Base-by-base conservation (phyloP, 2,797 vertebrate genomes). In the Pseudochaenichthys georgianus region DNA sequence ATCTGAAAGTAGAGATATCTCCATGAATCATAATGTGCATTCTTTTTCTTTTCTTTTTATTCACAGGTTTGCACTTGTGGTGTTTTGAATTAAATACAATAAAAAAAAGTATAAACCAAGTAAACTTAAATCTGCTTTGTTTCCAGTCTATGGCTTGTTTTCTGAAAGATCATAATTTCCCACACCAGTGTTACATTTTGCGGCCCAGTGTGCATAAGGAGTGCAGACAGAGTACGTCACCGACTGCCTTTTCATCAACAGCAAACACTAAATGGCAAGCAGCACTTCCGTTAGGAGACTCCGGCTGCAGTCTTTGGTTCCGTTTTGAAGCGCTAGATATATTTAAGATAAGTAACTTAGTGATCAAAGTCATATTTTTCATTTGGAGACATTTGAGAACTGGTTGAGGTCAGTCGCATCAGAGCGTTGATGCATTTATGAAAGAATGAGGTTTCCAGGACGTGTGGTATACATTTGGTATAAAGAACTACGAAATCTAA, bases 61-160 rank as follows among this genome's bases (percentile, higher is more conserved):
- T 86, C 85, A 93, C 83, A 93, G 76, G 78, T 93, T 95, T 95
- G 94, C 94, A 95, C 94, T 95, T 95, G 94, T 95, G 94, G 93
- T 92, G 89, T 91, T 89, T 83, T 80, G 59, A 78, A 79, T 45
- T 54, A 82, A 83, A 51, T 19, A 45, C 62, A 67, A 31, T 31
- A 60, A 57, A 19, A 52, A 58, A 55, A 62, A 64, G 4, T 28
- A 28, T 38, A 77, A 80, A 70, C 60, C 51, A 48, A 73, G 34
- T 51, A 55, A 81, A 82, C 78, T 80, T 72, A 70, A 75, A 80
- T 80, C 52, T 74, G 72, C 55, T 71, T 75, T 59, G 48, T 69
- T 89, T 86, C 55, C 72, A 65, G 80, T 85, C 78, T 84, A 89
- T 88, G 85, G 86, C 87, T 92, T 84, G 59, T 68, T 77, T 51